Evolutionary conservation across 2,888 invertebrate species (phyloP).

Genomic region (Cephus spinipes): DNA sequence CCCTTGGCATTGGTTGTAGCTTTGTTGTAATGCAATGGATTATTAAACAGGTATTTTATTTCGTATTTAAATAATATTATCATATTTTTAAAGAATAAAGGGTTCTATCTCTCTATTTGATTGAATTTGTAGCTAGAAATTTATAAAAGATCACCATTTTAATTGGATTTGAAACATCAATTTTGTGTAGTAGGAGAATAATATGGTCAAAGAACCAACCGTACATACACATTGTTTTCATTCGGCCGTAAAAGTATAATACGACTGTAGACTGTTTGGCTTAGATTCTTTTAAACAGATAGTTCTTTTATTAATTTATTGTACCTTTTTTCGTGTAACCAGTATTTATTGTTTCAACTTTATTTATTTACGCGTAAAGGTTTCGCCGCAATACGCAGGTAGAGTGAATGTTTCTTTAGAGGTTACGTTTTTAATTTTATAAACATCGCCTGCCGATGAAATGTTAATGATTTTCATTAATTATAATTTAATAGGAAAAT

Average conservation of each 20-base stretch:
- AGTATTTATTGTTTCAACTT: background rate
- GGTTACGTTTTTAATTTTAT: background rate
- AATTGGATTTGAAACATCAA: background rate
- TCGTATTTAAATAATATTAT: background rate
- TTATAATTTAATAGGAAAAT: background rate
- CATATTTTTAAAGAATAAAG: background rate
- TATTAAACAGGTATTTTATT: background rate
- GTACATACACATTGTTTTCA: background rate
- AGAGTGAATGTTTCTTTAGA: background rate
- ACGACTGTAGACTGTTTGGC: background rate
- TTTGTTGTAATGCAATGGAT: background rate
- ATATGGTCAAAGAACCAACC: background rate
- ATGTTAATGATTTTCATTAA: background rate
- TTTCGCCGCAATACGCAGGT: background rate
- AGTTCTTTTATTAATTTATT: background rate
- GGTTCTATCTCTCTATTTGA: background rate
- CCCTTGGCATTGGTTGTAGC: too few species aligned
- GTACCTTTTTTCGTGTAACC: background rate
- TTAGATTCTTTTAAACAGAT: background rate
- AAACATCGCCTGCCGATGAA: background rate
- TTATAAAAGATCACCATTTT: background rate
- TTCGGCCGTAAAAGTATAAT: background rate
- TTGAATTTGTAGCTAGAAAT: background rate
- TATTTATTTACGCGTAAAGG: background rate
- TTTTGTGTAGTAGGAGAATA: background rate